phyloP scores from a whole-genome alignment of 2,888 invertebrate species.

The Drosophila flavopinicola region DNA sequence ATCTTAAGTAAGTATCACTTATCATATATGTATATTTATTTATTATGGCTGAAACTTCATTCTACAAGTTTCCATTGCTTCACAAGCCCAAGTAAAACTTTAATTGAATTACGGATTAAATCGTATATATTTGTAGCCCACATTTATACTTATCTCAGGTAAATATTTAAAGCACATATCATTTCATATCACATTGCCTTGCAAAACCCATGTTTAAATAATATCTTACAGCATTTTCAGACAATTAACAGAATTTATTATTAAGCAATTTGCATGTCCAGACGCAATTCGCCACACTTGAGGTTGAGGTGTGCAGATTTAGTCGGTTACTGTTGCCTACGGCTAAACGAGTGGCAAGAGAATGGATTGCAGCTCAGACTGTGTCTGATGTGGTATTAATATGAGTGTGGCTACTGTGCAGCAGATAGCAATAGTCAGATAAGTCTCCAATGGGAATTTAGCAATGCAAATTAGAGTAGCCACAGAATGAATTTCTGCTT shows the following conservation, averaged over 20 bases:
- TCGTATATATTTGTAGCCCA: no score
- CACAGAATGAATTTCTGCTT: constrained; percentile 35
- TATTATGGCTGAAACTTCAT: no score
- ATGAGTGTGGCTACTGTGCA: constrained; percentile 52
- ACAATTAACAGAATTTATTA: constrained; percentile 57
- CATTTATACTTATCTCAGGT: no score
- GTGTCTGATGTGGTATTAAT: constrained; percentile 9
- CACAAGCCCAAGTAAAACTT: no score
- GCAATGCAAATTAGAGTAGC: constrained; percentile 68
- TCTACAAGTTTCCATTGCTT: no score
- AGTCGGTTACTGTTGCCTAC: constrained; percentile 43
- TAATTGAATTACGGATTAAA: no score
- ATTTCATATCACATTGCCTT: neutral
- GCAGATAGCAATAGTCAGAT: constrained; percentile 39
- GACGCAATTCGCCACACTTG: constrained; percentile 35
- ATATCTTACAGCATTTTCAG: constrained; percentile 17
- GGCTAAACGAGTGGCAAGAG: constrained; percentile 29
- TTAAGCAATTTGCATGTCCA: constrained; percentile 60
- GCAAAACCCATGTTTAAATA: neutral
- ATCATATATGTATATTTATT: no score
- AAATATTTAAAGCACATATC: neutral
- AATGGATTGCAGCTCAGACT: constrained; percentile 24
- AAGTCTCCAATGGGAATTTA: constrained; percentile 55
- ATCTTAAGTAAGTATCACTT: no score
- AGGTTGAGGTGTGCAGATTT: constrained; percentile 37